Evolutionary conservation across 2,888 invertebrate genomes (phyloP).

Genomic region (Drosophila robusta): DNA sequence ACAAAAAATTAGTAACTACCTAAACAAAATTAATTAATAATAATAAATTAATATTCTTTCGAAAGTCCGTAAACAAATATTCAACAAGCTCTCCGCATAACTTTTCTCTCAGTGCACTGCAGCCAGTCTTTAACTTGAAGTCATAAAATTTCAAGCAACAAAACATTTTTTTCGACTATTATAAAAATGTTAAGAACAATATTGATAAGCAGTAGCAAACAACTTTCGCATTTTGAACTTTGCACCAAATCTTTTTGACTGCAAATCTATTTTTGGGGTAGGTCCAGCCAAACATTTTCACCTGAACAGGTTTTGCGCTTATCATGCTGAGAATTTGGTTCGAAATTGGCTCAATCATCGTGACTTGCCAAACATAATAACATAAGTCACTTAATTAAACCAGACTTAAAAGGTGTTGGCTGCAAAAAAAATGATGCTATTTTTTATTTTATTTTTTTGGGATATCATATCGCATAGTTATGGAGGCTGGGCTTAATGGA

Average conservation of each 20-base stretch:
- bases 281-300: slow-evolving; percentile 33
- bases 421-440: slow-evolving; percentile 10
- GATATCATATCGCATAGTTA: not conserved
- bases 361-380: slow-evolving; percentile 41
- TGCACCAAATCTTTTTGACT: slow-evolving; percentile 10
- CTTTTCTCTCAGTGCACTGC: no score
- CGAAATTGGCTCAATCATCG: slow-evolving; percentile 31
- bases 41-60: no score
- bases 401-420: slow-evolving; percentile 14
- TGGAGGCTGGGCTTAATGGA: slow-evolving; percentile 37
- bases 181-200: not conserved
- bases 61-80: no score
- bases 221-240: not conserved
- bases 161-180: not conserved
- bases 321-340: slow-evolving; percentile 25
- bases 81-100: no score
- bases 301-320: not conserved
- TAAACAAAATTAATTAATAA: no score
- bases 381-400: not conserved
- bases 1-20: no score
- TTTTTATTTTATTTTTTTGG: not conserved
- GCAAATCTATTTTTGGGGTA: slow-evolving; percentile 54
- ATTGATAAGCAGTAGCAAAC: not conserved
- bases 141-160: not conserved
- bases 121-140: no score